Evolutionary conservation across 2,113 vertebrate species (phyloP).

Genomic region (Caloenas nicobarica): DNA sequence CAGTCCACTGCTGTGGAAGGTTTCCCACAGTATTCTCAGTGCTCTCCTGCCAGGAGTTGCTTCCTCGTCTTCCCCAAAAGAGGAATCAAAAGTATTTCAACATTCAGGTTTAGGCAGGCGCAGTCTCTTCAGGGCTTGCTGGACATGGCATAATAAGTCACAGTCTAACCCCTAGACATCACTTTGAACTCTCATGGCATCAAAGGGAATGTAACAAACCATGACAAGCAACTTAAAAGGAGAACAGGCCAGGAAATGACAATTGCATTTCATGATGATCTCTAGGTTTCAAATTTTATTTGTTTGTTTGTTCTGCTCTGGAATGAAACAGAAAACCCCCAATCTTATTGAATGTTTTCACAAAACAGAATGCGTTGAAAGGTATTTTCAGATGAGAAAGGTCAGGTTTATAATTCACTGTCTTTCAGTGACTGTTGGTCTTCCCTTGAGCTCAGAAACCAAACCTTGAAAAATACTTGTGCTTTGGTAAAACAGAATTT

Average conservation of each 20-base stretch:
- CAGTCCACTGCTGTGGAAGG: not conserved
- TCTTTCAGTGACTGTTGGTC: not conserved
- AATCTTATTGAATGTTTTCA: conserved; percentile 1
- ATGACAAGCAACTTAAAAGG: conserved; percentile 56
- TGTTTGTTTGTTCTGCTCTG: conserved; percentile 48
- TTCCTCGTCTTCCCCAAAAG: not conserved
- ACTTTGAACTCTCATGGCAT: conserved; percentile 59
- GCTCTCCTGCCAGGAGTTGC: not conserved
- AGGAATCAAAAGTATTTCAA: conserved; percentile 33
- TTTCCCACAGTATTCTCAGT: not conserved
- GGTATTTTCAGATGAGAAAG: conserved; percentile 44
- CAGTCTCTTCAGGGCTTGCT: conserved; percentile 10
- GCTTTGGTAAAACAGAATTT: not conserved
- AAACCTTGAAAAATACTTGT: not conserved
- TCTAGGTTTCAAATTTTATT: conserved; percentile 54
- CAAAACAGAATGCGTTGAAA: not conserved
- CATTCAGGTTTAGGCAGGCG: conserved; percentile 28
- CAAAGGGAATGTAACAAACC: conserved; percentile 58
- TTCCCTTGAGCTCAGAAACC: not conserved
- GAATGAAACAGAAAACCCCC: conserved; percentile 3
- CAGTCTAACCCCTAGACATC: conserved; percentile 47
- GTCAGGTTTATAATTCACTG: conserved; percentile 35
- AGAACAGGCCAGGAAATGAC: conserved; percentile 48
- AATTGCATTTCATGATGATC: conserved; percentile 36
- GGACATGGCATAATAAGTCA: conserved; percentile 51